Conservation (phyloP, 2,888 invertebrate species). For the Leucoptera coffeella region DNA sequence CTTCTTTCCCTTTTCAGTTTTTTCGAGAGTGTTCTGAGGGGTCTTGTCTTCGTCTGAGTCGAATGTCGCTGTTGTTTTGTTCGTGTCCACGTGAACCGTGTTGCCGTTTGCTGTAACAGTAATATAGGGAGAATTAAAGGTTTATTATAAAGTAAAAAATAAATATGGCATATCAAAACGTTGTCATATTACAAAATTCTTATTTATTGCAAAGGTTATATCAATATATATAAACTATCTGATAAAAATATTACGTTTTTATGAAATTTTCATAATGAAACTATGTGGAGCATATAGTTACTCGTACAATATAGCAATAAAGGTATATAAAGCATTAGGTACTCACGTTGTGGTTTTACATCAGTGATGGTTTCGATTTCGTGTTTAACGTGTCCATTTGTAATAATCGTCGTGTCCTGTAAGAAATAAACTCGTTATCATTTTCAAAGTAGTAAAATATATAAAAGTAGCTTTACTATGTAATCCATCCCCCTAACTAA, state of each 20-base stretch:
- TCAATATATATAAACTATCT: too few relatives aligned
- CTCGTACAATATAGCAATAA: too few relatives aligned
- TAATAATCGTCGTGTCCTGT: constrained; percentile 26
- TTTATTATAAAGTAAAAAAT: too few relatives aligned
- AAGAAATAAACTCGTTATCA: constrained; percentile 6
- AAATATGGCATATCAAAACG: too few relatives aligned
- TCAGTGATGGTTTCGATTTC: constrained; percentile 15
- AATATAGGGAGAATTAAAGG: too few relatives aligned
- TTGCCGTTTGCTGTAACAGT: constrained; percentile 34
- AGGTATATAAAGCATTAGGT: too few relatives aligned
- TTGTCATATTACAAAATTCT: too few relatives aligned
- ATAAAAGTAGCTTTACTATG: constrained; percentile 1
- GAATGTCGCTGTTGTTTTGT: constrained; percentile 48
- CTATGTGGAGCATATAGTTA: too few relatives aligned
- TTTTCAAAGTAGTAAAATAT: constrained; percentile 1
- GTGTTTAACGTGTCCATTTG: constrained; percentile 36
- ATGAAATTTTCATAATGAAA: too few relatives aligned
- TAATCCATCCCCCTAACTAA: too few relatives aligned
- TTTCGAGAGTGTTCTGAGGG: constrained; percentile 47
- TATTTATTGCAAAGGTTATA: too few relatives aligned
- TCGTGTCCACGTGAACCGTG: constrained; percentile 37
- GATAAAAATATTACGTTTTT: too few relatives aligned
- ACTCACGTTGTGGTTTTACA: constrained; percentile 27
- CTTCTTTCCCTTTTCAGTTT: constrained; percentile 35
- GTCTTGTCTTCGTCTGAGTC: constrained; percentile 52